Base-by-base conservation (phyloP, 2,888 invertebrate species). In the Drosophila rellima region DNA sequence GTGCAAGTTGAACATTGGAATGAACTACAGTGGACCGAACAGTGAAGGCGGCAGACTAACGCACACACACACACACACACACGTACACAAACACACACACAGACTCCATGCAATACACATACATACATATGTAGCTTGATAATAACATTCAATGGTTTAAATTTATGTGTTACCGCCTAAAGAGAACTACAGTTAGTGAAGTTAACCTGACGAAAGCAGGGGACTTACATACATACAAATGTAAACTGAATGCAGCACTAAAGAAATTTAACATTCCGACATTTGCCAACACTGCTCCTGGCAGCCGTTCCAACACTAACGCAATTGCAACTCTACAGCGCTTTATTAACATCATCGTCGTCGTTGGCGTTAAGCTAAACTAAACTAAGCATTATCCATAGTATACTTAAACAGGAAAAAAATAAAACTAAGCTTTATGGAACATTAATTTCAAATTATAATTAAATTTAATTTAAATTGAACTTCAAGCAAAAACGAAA, bases 401-500 rank as follows among this genome's bases (percentile, higher is more conserved):
- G 61, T 20, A 50, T 63, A 69, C 20, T 45, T 48, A 44, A 52
- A 39, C 39, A 17, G 26, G 42, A 11, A 13, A 56, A 35, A 55
- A 66, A 56, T 60, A 71, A 54, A 71, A 62, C 64, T 80, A 78
- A 85, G 82, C 80, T 74, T 85, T 81, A 71, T 42, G 44, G 59
- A 56, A 70, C 61, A 74, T 77, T 78, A 54, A 70, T 86, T 82
- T 80, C 61, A 68, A 69, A 65, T 80, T 82, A 69, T 61, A 62
- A 54, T 69, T 61, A 55, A 67, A 78, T 70, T 82, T 48, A 80
- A 78, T 60, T 61, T 47, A 62, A 70, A 65, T 65, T 70, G 40
- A 78, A 78, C 75, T 78, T 70, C 62, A 63, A 80, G 68, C 70
- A 64, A 74, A 71, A 45, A 45, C 63, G 64, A 60, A 77, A 80